A percentile compares a stretch with the other conserved stretches of the same genome.
These are phyloP conservation scores for Pygmarrhopalites habei DNA, from an alignment of 1,140 invertebrate genomes.

Conservation along the genomic window DNA sequence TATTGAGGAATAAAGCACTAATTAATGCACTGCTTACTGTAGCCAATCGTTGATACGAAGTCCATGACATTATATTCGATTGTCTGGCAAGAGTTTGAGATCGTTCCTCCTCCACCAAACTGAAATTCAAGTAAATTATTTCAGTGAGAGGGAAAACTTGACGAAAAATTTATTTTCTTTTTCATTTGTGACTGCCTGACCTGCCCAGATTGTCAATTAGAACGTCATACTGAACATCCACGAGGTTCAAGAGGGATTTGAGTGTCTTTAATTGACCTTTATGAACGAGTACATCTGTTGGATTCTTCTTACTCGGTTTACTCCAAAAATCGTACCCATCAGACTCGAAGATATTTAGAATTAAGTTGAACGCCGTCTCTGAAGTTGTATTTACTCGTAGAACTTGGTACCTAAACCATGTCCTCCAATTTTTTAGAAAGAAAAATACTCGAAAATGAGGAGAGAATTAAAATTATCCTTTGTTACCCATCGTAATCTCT, in stretches of 20 bases:
- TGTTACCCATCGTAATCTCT: slow-evolving; percentile 20
- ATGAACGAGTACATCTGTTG: slow-evolving; percentile 20
- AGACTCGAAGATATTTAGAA: slow-evolving; percentile 17
- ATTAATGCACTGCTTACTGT: neutral
- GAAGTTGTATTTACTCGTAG: slow-evolving; percentile 21
- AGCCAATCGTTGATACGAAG: neutral
- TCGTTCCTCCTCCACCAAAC: slow-evolving; percentile 15
- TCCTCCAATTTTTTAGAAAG: neutral
- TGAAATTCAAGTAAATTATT: slow-evolving; percentile 10
- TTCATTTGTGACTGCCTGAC: too few species aligned
- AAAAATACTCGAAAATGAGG: neutral
- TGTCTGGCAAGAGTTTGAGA: slow-evolving; percentile 17
- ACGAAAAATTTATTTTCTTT: too few species aligned
- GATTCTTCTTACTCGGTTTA: slow-evolving; percentile 5
- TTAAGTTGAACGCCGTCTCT: neutral
- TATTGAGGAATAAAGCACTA: too few species aligned
- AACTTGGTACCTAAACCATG: slow-evolving; percentile 27
- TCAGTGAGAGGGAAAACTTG: too few species aligned
- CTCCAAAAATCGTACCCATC: slow-evolving; percentile 35
- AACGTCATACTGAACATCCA: neutral
- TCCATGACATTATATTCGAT: neutral
- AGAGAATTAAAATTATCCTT: too few species aligned
- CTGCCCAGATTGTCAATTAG: neutral
- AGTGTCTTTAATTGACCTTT: neutral
- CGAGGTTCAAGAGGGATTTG: neutral